phyloP scores from a whole-genome alignment of 1,140 invertebrate genomes.

The Homalodisca vitripennis region DNA sequence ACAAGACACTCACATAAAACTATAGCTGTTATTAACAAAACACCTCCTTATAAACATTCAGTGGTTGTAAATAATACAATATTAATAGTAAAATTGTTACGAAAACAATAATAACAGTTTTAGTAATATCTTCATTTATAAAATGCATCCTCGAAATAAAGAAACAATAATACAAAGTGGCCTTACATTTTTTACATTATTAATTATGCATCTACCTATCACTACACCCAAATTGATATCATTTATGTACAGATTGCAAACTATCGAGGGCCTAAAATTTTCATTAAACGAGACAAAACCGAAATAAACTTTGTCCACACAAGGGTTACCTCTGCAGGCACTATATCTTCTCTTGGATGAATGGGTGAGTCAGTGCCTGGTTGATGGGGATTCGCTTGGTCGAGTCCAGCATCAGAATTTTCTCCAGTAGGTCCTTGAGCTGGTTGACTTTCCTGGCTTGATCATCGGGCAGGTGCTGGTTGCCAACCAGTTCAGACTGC shows the following conservation, averaged over 20 bases:
- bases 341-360: slow-evolving; percentile 88
- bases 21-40: background rate
- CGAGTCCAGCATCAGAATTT: slow-evolving; percentile 91
- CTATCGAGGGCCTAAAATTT: too few species aligned
- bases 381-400: slow-evolving; percentile 90
- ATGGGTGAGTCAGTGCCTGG: slow-evolving; percentile 92
- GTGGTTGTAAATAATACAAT: background rate
- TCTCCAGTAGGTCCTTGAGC: slow-evolving; percentile 91
- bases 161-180: background rate
- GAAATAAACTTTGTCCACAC: slow-evolving; percentile 14
- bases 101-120: too few species aligned
- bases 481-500: slow-evolving; percentile 81
- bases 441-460: slow-evolving; percentile 89
- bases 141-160: background rate
- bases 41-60: background rate
- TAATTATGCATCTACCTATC: too few species aligned
- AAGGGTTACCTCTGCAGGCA: slow-evolving; percentile 35
- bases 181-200: too few species aligned
- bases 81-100: background rate
- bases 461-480: slow-evolving; percentile 84
- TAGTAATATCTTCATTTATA: background rate
- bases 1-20: background rate
- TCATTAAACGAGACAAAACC: too few species aligned
- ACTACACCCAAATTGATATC: too few species aligned
- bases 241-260: too few species aligned